Percentiles rank a stretch among this genome's conserved stretches.
phyloP scores from a whole-genome alignment of 1,140 invertebrate genomes.

The Panagrolaimus sp. region DNA sequence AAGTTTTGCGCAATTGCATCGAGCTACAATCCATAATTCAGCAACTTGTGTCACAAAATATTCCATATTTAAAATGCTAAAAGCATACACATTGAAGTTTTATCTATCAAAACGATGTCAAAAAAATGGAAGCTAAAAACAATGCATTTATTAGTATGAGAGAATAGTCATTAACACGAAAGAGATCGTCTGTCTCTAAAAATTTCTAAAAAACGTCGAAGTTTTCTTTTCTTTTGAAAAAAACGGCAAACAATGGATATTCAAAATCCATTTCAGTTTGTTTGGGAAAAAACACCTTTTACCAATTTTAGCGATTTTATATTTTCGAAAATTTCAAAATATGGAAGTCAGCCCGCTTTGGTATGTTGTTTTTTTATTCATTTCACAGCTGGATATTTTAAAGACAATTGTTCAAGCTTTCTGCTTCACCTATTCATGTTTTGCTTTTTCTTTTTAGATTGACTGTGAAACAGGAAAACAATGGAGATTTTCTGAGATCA shows the following conservation, averaged over 20 bases:
- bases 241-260: conserved; percentile 26
- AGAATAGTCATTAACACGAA: conserved; percentile 7
- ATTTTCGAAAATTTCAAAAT: conserved; percentile 32
- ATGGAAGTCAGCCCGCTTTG: conserved; percentile 40
- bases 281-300: conserved; percentile 36
- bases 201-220: too few species aligned
- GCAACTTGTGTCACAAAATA: conserved; percentile 28
- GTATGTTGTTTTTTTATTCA: conserved; percentile 25
- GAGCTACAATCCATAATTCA: conserved; percentile 36
- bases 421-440: background rate
- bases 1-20: conserved; percentile 16
- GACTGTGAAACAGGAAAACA: conserved; percentile 42
- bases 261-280: conserved; percentile 46
- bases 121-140: conserved; percentile 4
- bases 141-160: conserved; percentile 16
- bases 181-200: too few species aligned
- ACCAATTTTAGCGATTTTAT: conserved; percentile 38
- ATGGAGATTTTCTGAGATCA: conserved; percentile 43
- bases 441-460: conserved; percentile 24
- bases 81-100: background rate
- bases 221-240: too few species aligned
- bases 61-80: conserved; percentile 7
- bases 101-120: conserved; percentile 16
- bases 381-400: background rate
- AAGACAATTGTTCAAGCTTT: background rate